Percentiles rank a stretch among this genome's conserved stretches.
Conservation (phyloP, 2,113 vertebrate genomes). For the Chaetodon trifascialis region DNA sequence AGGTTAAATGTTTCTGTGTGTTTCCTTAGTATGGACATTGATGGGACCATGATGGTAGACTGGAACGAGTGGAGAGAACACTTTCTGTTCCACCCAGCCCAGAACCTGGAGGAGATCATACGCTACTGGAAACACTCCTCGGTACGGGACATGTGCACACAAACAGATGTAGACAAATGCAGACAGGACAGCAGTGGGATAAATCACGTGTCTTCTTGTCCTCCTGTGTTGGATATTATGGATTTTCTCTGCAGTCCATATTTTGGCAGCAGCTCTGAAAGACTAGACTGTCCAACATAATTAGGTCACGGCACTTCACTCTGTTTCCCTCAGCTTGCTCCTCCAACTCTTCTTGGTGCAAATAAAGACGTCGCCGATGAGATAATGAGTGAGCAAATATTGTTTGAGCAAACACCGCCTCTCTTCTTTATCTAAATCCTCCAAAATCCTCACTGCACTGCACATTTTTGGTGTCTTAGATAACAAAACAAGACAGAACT, state of each 20-base stretch:
- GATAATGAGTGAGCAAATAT: too few relatives aligned
- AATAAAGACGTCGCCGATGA: slow-evolving; percentile 28
- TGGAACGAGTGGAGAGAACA: slow-evolving; percentile 97
- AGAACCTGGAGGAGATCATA: slow-evolving; percentile 93
- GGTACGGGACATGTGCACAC: slow-evolving; percentile 75
- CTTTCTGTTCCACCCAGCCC: slow-evolving; percentile 91
- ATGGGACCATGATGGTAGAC: slow-evolving; percentile 94
- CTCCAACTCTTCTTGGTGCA: slow-evolving; percentile 7
- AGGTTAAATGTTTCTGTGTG: slow-evolving; percentile 7
- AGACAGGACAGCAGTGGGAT: slow-evolving; percentile 2
- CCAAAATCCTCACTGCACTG: background rate
- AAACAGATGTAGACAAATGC: background rate
- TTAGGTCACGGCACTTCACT: slow-evolving; percentile 47
- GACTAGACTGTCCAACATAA: slow-evolving; percentile 36
- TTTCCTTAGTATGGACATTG: slow-evolving; percentile 90
- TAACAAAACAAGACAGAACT: background rate
- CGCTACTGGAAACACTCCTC: slow-evolving; percentile 95
- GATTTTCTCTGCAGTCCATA: slow-evolving; percentile 54
- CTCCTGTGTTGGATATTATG: slow-evolving; percentile 35
- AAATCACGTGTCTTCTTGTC: slow-evolving; percentile 13
- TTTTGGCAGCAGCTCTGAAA: slow-evolving; percentile 47
- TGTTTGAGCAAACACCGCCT: background rate
- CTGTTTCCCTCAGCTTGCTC: slow-evolving; percentile 1
- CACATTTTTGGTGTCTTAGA: background rate
- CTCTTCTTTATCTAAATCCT: background rate